Percentiles rank a stretch among this genome's conserved stretches.
Conservation (phyloP, 2,888 invertebrate genomes). For the Noctua fimbriata region DNA sequence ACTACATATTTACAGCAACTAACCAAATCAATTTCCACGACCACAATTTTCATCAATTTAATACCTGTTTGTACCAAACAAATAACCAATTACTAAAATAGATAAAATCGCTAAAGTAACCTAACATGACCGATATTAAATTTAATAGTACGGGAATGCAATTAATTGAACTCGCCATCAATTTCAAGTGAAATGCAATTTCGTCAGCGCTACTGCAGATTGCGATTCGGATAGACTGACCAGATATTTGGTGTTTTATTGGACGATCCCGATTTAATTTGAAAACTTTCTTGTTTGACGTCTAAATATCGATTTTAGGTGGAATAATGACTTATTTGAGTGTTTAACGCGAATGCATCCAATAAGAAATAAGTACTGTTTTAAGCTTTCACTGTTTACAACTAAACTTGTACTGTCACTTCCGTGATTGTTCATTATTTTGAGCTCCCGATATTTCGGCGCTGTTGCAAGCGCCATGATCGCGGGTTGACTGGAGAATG, state of each 20-base stretch:
- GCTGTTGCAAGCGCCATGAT: too few relatives aligned
- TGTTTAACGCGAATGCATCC: neutral
- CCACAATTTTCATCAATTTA: too few relatives aligned
- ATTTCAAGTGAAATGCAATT: constrained; percentile 52
- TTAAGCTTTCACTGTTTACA: too few relatives aligned
- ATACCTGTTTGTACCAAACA: neutral
- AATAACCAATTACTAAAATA: neutral
- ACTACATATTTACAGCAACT: neutral
- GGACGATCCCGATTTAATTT: neutral
- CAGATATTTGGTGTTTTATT: neutral
- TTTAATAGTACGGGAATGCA: constrained; percentile 26
- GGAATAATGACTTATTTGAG: neutral
- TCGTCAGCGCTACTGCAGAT: constrained; percentile 43
- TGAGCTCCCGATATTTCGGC: too few relatives aligned
- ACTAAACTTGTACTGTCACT: too few relatives aligned
- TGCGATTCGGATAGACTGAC: constrained; percentile 13
- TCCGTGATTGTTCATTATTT: too few relatives aligned
- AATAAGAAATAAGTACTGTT: neutral
- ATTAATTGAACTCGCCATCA: constrained; percentile 39
- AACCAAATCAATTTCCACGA: neutral
- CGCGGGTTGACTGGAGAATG: too few relatives aligned
- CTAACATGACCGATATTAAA: neutral
- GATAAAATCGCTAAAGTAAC: neutral
- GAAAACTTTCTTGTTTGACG: neutral
- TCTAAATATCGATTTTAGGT: neutral